Evolutionary conservation across 2,797 vertebrate species (phyloP).

Genomic region (Rhinichthys osculus): DNA sequence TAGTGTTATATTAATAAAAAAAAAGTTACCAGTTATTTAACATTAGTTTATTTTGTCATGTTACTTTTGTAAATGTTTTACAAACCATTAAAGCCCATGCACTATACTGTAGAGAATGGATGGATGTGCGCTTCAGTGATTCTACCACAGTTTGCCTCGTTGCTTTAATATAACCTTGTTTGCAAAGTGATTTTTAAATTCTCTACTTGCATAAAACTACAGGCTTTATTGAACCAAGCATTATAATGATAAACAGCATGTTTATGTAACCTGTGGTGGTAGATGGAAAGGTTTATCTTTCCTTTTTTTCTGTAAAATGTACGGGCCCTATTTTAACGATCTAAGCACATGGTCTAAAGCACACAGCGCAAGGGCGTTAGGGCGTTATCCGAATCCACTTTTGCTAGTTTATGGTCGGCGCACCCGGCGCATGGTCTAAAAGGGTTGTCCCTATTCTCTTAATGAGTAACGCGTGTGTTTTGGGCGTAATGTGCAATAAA

Average conservation of each 20-base stretch:
- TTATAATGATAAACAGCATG: background rate
- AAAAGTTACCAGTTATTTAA: background rate
- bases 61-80: background rate
- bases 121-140: background rate
- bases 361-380: too few species aligned
- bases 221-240: background rate
- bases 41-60: background rate
- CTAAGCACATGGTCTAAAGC: too few species aligned
- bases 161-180: slow-evolving; percentile 15
- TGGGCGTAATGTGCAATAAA: too few species aligned
- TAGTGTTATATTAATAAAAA: background rate
- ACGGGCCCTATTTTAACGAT: too few species aligned
- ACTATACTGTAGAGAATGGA: background rate
- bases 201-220: background rate
- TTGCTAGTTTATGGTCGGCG: too few species aligned
- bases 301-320: background rate
- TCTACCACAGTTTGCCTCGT: background rate
- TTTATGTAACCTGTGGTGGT: background rate
- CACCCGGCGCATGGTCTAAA: too few species aligned
- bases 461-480: too few species aligned
- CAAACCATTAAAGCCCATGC: background rate
- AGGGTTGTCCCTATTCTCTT: too few species aligned
- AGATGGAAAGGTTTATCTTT: background rate
- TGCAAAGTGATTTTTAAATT: slow-evolving; percentile 28
- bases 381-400: too few species aligned